phyloP scores from a whole-genome alignment of 2,888 invertebrate species.

The Drosophila melanosoma region DNA sequence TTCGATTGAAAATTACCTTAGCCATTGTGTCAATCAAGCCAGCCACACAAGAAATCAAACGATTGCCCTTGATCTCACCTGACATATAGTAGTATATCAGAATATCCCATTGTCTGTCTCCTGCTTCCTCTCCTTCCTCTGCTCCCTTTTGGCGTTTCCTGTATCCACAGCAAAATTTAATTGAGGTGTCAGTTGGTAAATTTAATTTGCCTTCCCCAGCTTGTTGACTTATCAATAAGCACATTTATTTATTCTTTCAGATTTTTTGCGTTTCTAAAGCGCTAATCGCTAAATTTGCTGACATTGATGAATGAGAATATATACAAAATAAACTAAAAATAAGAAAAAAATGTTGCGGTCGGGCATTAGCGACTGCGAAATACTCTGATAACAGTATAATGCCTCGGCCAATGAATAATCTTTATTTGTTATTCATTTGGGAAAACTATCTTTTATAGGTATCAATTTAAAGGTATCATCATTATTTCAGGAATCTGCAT shows the following conservation, averaged over 20 bases:
- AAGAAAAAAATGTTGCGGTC: not conserved
- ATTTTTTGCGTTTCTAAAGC: conserved; percentile 27
- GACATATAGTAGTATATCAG: conserved; percentile 63
- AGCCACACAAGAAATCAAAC: conserved; percentile 69
- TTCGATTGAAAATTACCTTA: conserved; percentile 79
- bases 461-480: not conserved
- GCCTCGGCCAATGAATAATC: not conserved
- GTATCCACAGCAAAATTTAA: conserved; percentile 55
- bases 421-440: not conserved
- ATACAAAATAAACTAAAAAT: not conserved
- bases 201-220: conserved; percentile 64
- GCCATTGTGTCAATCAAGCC: conserved; percentile 77
- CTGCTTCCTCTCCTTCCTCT: conserved; percentile 10
- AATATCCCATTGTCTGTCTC: conserved; percentile 52
- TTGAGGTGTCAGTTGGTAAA: conserved; percentile 74
- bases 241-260: conserved; percentile 6
- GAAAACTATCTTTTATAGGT: not conserved
- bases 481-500: not conserved
- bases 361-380: not conserved
- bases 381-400: not conserved
- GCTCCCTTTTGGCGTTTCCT: conserved; percentile 19
- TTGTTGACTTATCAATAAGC: conserved; percentile 35
- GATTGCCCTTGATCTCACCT: conserved; percentile 53
- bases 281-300: conserved; percentile 47
- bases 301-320: conserved; percentile 69